phyloP scores from a whole-genome alignment of 2,888 invertebrate genomes.

The Plagodis dolabraria region DNA sequence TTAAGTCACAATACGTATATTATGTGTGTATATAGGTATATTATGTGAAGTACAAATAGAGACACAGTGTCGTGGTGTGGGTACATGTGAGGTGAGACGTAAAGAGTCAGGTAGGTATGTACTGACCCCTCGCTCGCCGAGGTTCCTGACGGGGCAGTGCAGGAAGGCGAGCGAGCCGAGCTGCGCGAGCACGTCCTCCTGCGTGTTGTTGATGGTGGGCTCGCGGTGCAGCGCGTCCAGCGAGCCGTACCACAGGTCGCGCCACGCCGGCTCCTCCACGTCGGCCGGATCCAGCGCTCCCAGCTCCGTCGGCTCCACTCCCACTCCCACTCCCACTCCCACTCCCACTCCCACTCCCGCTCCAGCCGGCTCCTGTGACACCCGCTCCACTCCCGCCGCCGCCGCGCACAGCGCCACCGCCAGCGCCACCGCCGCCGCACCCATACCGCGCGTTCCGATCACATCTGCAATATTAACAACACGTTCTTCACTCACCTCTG shows the following conservation, averaged over 20 bases:
- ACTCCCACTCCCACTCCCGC: background rate
- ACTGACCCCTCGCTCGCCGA: constrained; percentile 89
- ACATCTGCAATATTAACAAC: no score
- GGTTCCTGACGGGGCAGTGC: constrained; percentile 91
- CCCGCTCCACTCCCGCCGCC: constrained; percentile 15
- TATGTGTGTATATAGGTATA: no score
- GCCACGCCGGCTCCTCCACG: constrained; percentile 82
- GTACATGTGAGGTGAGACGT: background rate
- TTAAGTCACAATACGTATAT: no score
- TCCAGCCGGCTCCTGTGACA: background rate
- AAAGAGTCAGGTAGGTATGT: no score
- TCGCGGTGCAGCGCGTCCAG: constrained; percentile 73
- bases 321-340: constrained; percentile 20
- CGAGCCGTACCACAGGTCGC: constrained; percentile 86
- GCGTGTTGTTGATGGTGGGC: constrained; percentile 88
- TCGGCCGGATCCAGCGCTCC: constrained; percentile 42
- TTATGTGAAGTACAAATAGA: no score
- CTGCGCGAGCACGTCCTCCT: constrained; percentile 90
- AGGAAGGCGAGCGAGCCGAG: constrained; percentile 91
- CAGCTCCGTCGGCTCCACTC: constrained; percentile 41
- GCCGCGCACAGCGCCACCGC: constrained; percentile 25
- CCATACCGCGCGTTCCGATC: background rate
- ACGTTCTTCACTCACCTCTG: no score
- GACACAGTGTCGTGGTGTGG: background rate
- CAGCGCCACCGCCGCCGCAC: background rate